phyloP scores from a whole-genome alignment of 2,888 invertebrate genomes.

The Meloe dianella region DNA sequence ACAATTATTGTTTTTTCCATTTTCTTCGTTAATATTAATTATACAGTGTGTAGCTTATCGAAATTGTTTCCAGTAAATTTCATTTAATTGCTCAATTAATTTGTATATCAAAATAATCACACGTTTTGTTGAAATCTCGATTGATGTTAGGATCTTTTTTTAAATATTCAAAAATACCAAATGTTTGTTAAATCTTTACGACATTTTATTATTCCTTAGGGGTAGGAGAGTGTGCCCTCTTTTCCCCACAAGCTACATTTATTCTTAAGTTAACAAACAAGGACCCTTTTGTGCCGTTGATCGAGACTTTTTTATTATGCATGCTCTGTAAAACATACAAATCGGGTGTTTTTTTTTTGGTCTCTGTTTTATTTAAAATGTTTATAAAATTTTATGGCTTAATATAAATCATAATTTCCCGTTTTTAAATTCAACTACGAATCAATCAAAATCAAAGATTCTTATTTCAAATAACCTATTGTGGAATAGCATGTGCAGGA shows the following conservation, averaged over 20 bases:
- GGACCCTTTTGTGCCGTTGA: slow-evolving; percentile 45
- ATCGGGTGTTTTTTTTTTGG: slow-evolving; percentile 54
- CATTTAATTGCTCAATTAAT: not conserved
- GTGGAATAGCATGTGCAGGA: no score
- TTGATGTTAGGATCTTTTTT: not conserved
- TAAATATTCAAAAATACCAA: not conserved
- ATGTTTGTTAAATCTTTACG: slow-evolving; percentile 26
- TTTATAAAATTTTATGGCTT: slow-evolving; percentile 42
- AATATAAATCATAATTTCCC: slow-evolving; percentile 44
- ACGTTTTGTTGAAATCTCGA: not conserved
- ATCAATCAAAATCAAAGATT: not conserved
- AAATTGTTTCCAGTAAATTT: not conserved
- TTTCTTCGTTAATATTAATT: not conserved
- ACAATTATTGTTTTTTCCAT: slow-evolving; percentile 6
- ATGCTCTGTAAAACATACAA: slow-evolving; percentile 55
- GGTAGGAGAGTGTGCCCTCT: slow-evolving; percentile 30
- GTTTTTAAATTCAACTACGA: slow-evolving; percentile 16
- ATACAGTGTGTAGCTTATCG: not conserved
- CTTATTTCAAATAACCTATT: no score
- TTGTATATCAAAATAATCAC: not conserved
- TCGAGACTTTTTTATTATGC: slow-evolving; percentile 53
- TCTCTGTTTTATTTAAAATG: slow-evolving; percentile 45
- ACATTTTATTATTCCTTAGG: slow-evolving; percentile 34
- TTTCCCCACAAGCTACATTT: slow-evolving; percentile 38
- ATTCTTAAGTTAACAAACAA: slow-evolving; percentile 41